Base-by-base conservation (phyloP, 2,797 vertebrate genomes). In the Apogon talboti region DNA sequence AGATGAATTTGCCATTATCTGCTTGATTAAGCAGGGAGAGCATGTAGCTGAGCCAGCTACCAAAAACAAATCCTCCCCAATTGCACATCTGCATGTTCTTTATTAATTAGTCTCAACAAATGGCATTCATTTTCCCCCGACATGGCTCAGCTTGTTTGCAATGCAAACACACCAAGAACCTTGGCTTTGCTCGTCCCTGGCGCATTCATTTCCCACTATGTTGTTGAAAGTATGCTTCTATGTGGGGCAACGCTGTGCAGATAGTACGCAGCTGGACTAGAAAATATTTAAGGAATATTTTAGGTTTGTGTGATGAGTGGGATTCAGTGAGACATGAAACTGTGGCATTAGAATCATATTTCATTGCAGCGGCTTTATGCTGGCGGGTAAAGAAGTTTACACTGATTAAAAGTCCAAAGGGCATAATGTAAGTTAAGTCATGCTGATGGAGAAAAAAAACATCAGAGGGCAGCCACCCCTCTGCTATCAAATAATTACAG, bases 71-170 rank as follows among this genome's bases (percentile, higher is more conserved):
- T 83, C 79, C 81, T 71, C 73, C 84, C 67, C 77, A 82, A 79
- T 67, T 78, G 83, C 89, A 90, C 91, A 92, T 92, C 88, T 91
- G 90, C 88, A 91, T 90, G 80, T 84, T 87, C 84, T 83, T 86
- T 86, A 92, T 92, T 92, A 90, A 92, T 93, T 92, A 91, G 88
- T 89, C 86, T 76, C 87, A 87, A 89, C 86, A 92, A 92, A 92
- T 89, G 89, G 76, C 84, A 88, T 87, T 88, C 61, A 83, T 82
- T 82, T 76, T 35, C 58, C 66, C 69, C 78, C 64, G 85, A 82
- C 88, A 83, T 78, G 81, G 86, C 79, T 87, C 76, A 62, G 74
- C 82, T 85, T 89, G 76, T 92, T 92, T 90, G 87, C 85, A 87
- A 86, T 90, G 85, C 83, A 91, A 91, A 91, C 87, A 90, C 80